A percentile compares a stretch with the other conserved stretches of the same genome.
These are phyloP conservation scores for Pyrocephalus nanus DNA, from an alignment of 2,797 vertebrate species.

Conservation along the genomic window DNA sequence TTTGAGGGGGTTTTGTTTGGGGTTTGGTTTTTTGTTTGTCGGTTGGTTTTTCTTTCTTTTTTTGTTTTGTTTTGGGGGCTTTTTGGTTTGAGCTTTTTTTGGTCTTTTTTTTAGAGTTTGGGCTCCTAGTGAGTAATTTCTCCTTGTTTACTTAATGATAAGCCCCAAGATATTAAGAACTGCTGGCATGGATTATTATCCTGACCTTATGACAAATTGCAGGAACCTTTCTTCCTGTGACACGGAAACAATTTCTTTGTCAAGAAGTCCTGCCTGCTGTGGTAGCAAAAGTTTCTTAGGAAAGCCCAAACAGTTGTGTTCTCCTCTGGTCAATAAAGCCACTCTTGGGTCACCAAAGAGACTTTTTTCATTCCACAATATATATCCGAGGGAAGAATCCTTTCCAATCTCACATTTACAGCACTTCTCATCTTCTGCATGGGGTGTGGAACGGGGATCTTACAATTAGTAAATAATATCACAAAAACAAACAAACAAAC, in stretches of 20 bases:
- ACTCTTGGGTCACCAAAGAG: not conserved
- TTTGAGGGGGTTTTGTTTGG: not conserved
- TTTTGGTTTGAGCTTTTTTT: accelerated
- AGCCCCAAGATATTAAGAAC: not conserved
- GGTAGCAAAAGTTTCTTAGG: not conserved
- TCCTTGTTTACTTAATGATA: not conserved
- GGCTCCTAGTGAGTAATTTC: not conserved
- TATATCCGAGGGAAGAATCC: not conserved
- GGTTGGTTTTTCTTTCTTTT: not conserved
- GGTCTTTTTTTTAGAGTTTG: not conserved
- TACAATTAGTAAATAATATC: not conserved
- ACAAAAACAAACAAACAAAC: not conserved
- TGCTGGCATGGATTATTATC: not conserved
- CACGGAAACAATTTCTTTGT: not conserved
- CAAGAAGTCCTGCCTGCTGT: not conserved
- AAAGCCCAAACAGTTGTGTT: not conserved
- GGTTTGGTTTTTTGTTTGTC: not conserved
- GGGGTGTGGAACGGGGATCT: not conserved
- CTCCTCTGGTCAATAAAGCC: not conserved
- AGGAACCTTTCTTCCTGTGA: not conserved
- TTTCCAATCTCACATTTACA: not conserved
- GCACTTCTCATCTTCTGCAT: not conserved
- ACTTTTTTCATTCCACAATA: not conserved
- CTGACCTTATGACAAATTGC: not conserved
- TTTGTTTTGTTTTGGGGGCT: not conserved